These are phyloP conservation scores for Bombus ignitus DNA, from an alignment of 1,140 invertebrate genomes.

Conservation along the genomic window DNA sequence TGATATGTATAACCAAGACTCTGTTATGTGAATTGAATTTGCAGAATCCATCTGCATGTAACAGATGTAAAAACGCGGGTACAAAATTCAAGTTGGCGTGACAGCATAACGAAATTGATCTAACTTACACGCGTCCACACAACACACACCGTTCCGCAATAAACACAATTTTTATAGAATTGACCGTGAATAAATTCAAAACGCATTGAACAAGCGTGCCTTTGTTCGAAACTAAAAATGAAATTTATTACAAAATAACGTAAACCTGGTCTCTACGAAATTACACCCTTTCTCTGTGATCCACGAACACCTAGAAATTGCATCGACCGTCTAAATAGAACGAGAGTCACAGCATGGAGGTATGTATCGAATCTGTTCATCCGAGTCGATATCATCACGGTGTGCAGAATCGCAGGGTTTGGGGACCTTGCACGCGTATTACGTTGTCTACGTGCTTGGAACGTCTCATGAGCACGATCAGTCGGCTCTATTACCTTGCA, in stretches of 20 bases:
- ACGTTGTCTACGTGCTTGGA: constrained; percentile 57
- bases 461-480: constrained; percentile 55
- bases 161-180: too few species aligned
- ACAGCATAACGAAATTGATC: too few species aligned
- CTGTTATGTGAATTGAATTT: too few species aligned
- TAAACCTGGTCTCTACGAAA: not conserved
- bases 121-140: too few species aligned
- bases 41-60: too few species aligned
- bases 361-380: not conserved
- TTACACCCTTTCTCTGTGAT: not conserved
- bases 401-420: constrained; percentile 42
- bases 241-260: not conserved
- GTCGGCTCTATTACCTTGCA: constrained; percentile 54
- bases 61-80: too few species aligned
- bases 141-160: too few species aligned
- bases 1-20: too few species aligned
- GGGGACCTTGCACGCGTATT: constrained; percentile 33
- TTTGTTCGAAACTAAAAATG: not conserved
- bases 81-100: too few species aligned
- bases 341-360: not conserved
- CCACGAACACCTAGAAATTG: not conserved
- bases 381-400: not conserved
- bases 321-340: not conserved
- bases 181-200: too few species aligned
- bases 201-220: too few species aligned